Base-by-base conservation (phyloP, 2,113 vertebrate genomes). In the Myodes glareolus region DNA sequence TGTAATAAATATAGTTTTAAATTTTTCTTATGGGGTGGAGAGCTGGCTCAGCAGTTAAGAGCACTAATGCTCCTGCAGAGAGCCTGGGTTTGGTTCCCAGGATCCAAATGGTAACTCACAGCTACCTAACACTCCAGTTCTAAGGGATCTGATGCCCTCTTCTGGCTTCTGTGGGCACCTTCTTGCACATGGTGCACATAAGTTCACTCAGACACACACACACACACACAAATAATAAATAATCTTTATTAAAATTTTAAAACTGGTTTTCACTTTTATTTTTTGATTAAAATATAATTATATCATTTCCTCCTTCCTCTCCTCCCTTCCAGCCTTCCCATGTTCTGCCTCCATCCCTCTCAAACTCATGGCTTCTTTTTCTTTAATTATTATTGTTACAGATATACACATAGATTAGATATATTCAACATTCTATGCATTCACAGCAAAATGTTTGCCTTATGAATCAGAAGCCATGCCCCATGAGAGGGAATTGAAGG, bases 1-100 rank as follows among this genome's bases (percentile, higher is more conserved):
- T 61, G 13, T 50, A 81, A 42, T 95, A 77, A 72, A 47, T 85
- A 63, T 92, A 77, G 96, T 92, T 94, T 89, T 94, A 52, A 92
- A 97, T 81, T 14, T 68, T 90, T 85, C 65, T 92, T 29, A 58
- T 91, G 70, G 39, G 42, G 14, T 68, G 63, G 63, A 68, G 63
- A 68, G 29, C 68, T 47, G 42, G 65, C 31, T 47, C 8, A 21
- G 0, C 42, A 67, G 63, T 23, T 87, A 47, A 33, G 84, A 67
- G 19, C 42, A 50, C 63, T 65, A 85, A 10, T 42, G 58, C n/a
- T 27, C 25, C 39, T 67, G 4, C 63, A 13, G 63, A 67, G 29
- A 39, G 47, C 9, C 63, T 47, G 29, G 45, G 63, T 11, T 85
- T 65, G 42, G 42, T 33, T 67, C 82, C 61, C 42, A 86, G 42